Evolutionary conservation across 2,888 invertebrate genomes (phyloP), one percentile per base, ranked within the genome.

Genomic region (Drosophila hamatofila): DNA sequence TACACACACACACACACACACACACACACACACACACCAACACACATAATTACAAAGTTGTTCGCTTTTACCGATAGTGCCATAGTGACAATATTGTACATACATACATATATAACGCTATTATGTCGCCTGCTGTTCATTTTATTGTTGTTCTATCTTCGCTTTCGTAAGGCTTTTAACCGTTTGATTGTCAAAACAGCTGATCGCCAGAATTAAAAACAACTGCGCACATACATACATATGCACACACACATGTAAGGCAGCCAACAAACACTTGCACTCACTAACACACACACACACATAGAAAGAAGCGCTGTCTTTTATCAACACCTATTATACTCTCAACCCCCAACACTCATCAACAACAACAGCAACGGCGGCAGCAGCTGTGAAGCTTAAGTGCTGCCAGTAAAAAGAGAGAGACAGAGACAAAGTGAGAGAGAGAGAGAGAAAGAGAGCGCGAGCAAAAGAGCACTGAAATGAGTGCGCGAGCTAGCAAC

Each of bases 131-230:
- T 33, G 39, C 48, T 33, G 30, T 57, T 39, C 21, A 12, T 62
- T 37, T 57, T 69, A 46, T 62, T 62, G 49, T 57, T 52, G 46
- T 55, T 74, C 30, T 63, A 39, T 52, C 30, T 46, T 54, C 25
- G 64, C 58, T 69, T 74, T 79, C 49, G 69, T 72, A 62, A 72
- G 67, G 76, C 63, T 80, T 70, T 75, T 71, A 67, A 73, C 72
- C 71, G 79, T 81, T 80, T 78, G 69, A 73, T 73, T 76, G 66
- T 68, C 51, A 72, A 78, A 83, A 86, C 87, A 86, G 84, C 84
- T 86, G 84, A 84, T 81, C 80, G 70, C 56, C 71, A 54, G 61
- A 76, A 73, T 80, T 75, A 72, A 72, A 85, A 83, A 81, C 81
- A 83, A 83, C 86, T 85, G 86, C 81, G 86, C 83, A 83, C 64